A percentile compares a stretch with the other conserved stretches of the same genome.
Conservation (phyloP, 2,113 vertebrate genomes). For the mouse (Mus musculus) region GRCm39 chr9:83836501-83837000, state of each 20-base stretch:
- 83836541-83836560: neutral
- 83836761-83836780: neutral
- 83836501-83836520: no score
- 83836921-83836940: neutral
- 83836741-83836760: constrained; percentile 5
- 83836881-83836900: neutral
- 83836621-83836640: neutral
- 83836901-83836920: neutral
- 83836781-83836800: neutral
- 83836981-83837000: neutral
- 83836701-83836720: neutral
- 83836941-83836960: neutral
- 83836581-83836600: neutral
- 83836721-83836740: constrained; percentile 7
- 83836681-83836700: neutral
- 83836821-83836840: neutral
- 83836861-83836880: neutral
- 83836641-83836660: constrained; percentile 20
- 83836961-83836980: neutral
- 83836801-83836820: neutral
- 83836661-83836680: neutral
- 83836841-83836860: neutral
- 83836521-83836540: no score
- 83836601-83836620: neutral
- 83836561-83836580: neutral